phyloP scores from a whole-genome alignment of 1,140 invertebrate species.

The Macrobrachium nipponense region DNA sequence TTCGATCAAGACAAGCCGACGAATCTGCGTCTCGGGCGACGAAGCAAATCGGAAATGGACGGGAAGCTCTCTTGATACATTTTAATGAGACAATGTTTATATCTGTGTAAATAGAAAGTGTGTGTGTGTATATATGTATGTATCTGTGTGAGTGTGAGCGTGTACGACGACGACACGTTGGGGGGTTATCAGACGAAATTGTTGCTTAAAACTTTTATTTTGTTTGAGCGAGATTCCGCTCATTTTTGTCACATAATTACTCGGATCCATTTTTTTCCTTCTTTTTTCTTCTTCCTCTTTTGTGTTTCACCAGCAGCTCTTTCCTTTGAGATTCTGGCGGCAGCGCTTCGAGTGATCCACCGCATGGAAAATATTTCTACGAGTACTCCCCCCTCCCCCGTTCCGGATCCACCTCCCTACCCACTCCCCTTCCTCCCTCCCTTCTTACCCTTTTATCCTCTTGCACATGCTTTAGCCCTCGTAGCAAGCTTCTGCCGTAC shows the following conservation, averaged over 20 bases:
- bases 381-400: background rate
- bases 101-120: conserved; percentile 21
- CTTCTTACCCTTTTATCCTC: background rate
- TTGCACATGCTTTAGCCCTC: background rate
- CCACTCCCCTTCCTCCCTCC: background rate
- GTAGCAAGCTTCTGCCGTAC: background rate
- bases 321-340: background rate
- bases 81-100: conserved; percentile 27
- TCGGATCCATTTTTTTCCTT: background rate
- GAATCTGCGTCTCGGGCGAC: background rate
- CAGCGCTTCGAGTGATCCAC: background rate
- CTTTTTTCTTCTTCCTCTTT: background rate
- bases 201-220: conserved; percentile 21
- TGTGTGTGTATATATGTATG: background rate
- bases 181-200: conserved; percentile 20
- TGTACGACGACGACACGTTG: too few relatives aligned
- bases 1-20: background rate
- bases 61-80: background rate
- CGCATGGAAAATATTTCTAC: background rate
- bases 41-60: background rate
- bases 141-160: too few relatives aligned
- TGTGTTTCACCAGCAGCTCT: background rate
- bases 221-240: background rate
- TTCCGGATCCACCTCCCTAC: background rate
- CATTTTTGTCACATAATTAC: conserved; percentile 10